Evolutionary conservation across 2,888 invertebrate genomes (phyloP), one percentile per base, ranked within the genome.

Genomic region (Pristionchus japonicus): DNA sequence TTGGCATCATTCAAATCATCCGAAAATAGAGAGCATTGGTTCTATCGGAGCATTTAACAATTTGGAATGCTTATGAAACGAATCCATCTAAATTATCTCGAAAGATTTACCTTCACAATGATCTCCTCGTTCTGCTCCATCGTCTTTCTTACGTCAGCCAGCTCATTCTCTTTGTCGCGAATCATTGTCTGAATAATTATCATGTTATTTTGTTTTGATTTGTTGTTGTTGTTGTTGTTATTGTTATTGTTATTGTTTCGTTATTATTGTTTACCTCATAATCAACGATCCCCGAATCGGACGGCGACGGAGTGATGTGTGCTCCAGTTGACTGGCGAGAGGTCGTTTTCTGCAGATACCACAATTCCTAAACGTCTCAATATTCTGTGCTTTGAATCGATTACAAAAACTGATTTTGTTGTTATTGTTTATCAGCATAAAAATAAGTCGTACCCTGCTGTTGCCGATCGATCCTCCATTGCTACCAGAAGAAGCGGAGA

Each of bases 201-300:
- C 7, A 1, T 9, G 20, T 40, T 13, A 17, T 15, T 37, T 37
- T 31, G 40, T 11, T 80, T 20, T 57, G 13, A 31, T 37, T 34
- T 37, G 11, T 43, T n/a, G n/a, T n/a, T n/a, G n/a, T n/a, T n/a
- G n/a, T n/a, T n/a, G n/a, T n/a, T n/a, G n/a, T n/a, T n/a, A n/a
- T n/a, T n/a, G n/a, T n/a, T n/a, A n/a, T n/a, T n/a, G n/a, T n/a
- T n/a, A n/a, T n/a, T n/a, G n/a, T n/a, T n/a, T n/a, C n/a, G n/a
- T n/a, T n/a, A n/a, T n/a, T n/a, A n/a, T n/a, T n/a, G 4, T 74
- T 23, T 61, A 92, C 92, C 90, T 93, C 93, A 89, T 91, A 94
- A 87, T 93, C 93, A 70, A 93, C 92, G 77, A 93, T 93, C 86
- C 93, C 93, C n/a, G 92, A 92, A 89, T 93, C 93, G 64, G 91